Evolutionary conservation across 2,113 vertebrate species (phyloP).

Genomic region (Perca flavescens): DNA sequence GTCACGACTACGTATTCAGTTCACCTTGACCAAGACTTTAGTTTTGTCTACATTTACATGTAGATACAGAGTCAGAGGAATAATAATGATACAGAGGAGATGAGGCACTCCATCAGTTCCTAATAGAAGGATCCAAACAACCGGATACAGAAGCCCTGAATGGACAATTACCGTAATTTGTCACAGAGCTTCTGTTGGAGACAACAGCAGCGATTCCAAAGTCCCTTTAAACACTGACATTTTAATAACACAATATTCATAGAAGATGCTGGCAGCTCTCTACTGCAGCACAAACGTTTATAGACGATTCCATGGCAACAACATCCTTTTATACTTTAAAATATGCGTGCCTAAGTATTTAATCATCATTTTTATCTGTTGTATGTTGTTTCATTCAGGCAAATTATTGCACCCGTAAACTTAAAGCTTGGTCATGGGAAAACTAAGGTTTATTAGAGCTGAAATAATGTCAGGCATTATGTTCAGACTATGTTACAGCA

Average conservation of each 20-base stretch:
- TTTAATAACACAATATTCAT: not conserved
- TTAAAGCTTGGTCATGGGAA: not conserved
- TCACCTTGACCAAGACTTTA: not conserved
- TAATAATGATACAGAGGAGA: not conserved
- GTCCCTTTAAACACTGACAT: not conserved
- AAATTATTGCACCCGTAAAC: not conserved
- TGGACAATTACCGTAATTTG: slow-evolving; percentile 14
- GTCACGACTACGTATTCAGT: not conserved
- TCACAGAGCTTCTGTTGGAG: not conserved
- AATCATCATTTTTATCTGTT: not conserved
- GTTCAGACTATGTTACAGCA: not conserved
- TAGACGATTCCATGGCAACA: not conserved
- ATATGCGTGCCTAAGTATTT: not conserved
- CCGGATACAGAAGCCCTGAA: not conserved
- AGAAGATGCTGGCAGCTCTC: not conserved
- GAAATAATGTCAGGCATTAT: not conserved
- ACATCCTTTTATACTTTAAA: not conserved
- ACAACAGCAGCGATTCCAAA: not conserved
- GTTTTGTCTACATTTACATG: not conserved
- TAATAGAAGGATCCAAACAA: not conserved
- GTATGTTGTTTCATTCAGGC: not conserved
- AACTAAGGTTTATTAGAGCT: not conserved
- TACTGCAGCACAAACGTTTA: not conserved
- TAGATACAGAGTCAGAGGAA: too few relatives aligned
- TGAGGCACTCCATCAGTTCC: not conserved